Percentiles rank a stretch among this genome's conserved stretches.
Conservation (phyloP, 1,140 invertebrate species). For the Dufourea novaeangliae region DNA sequence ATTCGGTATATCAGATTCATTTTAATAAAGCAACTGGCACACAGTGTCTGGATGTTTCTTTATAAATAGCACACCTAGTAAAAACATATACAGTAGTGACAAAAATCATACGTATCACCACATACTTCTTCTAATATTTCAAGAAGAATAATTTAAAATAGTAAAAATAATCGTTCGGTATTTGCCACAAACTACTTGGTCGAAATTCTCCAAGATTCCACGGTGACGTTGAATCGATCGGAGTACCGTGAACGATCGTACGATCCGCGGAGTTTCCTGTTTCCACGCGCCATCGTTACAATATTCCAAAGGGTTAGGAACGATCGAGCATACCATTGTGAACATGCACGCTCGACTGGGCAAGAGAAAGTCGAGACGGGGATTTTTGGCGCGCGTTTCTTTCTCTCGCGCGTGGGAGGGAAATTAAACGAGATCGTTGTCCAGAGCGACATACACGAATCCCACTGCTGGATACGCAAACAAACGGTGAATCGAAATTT, state of each 20-base stretch:
- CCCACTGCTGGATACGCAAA: too few species aligned
- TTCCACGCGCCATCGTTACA: slow-evolving; percentile 7
- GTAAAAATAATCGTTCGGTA: background rate
- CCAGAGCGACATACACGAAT: background rate
- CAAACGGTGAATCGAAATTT: background rate
- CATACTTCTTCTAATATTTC: too few species aligned
- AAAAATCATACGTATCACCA: too few species aligned
- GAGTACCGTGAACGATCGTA: background rate
- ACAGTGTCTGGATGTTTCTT: too few species aligned
- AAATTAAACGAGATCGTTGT: slow-evolving; percentile 27
- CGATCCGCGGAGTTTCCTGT: background rate
- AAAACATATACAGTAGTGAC: too few species aligned
- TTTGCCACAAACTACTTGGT: background rate
- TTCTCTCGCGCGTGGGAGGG: slow-evolving; percentile 24
- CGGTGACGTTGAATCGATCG: background rate
- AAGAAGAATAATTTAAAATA: too few species aligned
- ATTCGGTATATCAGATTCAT: background rate
- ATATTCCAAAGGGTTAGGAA: slow-evolving; percentile 17
- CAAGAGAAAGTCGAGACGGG: slow-evolving; percentile 33
- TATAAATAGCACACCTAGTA: too few species aligned
- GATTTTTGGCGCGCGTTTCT: slow-evolving; percentile 36
- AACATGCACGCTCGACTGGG: slow-evolving; percentile 30
- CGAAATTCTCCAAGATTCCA: background rate
- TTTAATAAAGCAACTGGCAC: too few species aligned
- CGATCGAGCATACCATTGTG: slow-evolving; percentile 23